These are phyloP conservation scores for Origma solitaria DNA, from an alignment of 2,113 vertebrate species.

Conservation along the genomic window DNA sequence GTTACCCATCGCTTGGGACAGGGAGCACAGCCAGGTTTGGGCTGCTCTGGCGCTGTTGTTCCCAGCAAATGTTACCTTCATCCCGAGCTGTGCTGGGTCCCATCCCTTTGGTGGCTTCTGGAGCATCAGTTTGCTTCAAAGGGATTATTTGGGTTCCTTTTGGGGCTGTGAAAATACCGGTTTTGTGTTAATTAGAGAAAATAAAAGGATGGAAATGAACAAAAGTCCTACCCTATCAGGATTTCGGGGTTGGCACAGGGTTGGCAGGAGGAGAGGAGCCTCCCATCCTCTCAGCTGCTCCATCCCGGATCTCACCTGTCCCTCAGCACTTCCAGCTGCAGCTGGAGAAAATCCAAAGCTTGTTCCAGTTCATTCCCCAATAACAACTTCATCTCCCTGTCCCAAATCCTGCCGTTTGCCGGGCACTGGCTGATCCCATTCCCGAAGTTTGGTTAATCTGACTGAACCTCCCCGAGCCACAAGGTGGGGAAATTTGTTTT, in stretches of 20 bases:
- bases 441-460: background rate
- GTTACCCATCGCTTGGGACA: background rate
- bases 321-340: background rate
- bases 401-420: background rate
- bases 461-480: background rate
- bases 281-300: fast-evolving
- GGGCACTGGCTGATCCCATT: background rate
- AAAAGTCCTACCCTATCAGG: fast-evolving
- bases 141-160: background rate
- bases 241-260: background rate
- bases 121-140: background rate
- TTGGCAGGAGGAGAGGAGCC: conserved; percentile 31
- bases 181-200: background rate
- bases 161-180: background rate
- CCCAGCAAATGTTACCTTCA: fast-evolving
- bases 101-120: background rate
- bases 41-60: fast-evolving
- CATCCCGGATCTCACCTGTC: background rate
- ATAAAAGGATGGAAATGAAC: background rate
- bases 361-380: background rate
- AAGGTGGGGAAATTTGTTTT: background rate
- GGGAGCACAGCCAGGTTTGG: background rate
- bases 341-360: conserved; percentile 43
- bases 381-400: conserved; percentile 36
- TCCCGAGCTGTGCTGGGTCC: background rate